Evolutionary conservation across 2,888 invertebrate species (phyloP).

Genomic region (Auanema sp.): DNA sequence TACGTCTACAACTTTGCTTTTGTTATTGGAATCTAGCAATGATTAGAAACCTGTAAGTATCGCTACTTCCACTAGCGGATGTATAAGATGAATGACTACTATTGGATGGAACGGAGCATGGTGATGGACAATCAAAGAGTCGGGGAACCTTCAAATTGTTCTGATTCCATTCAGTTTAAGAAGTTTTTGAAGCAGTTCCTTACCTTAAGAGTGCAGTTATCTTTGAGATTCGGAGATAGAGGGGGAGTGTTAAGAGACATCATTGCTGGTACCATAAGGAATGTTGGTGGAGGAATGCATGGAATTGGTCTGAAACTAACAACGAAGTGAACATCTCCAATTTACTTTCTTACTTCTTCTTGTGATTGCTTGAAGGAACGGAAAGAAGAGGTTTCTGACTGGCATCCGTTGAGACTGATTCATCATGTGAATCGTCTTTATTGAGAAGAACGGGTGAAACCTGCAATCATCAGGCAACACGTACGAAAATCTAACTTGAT

Average conservation of each 20-base stretch:
- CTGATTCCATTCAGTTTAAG: background rate
- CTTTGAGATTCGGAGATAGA: conserved; percentile 27
- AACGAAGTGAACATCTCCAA: background rate
- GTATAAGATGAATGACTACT: conserved; percentile 48
- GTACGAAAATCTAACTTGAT: background rate
- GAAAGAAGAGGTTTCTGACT: conserved; percentile 38
- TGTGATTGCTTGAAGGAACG: conserved; percentile 22
- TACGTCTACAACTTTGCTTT: conserved; percentile 27
- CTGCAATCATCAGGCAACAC: background rate
- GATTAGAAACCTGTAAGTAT: conserved; percentile 13
- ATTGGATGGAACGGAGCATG: conserved; percentile 48
- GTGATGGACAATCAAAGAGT: conserved; percentile 47
- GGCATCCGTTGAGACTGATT: conserved; percentile 39
- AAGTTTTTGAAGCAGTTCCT: background rate
- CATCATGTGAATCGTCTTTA: conserved; percentile 42
- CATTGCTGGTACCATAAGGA: conserved; percentile 51
- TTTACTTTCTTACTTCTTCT: conserved; percentile 22
- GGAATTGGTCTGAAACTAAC: conserved; percentile 12
- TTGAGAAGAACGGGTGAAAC: conserved; percentile 27
- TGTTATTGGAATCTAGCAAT: too few species aligned
- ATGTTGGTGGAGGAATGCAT: conserved; percentile 47
- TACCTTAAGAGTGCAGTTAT: conserved; percentile 23
- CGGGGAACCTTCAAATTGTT: conserved; percentile 38
- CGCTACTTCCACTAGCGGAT: conserved; percentile 44
- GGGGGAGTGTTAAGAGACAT: conserved; percentile 50